Evolutionary conservation across 2,888 invertebrate species (phyloP), one percentile per base, ranked within the genome.

Genomic region (Parelbella ahira): DNA sequence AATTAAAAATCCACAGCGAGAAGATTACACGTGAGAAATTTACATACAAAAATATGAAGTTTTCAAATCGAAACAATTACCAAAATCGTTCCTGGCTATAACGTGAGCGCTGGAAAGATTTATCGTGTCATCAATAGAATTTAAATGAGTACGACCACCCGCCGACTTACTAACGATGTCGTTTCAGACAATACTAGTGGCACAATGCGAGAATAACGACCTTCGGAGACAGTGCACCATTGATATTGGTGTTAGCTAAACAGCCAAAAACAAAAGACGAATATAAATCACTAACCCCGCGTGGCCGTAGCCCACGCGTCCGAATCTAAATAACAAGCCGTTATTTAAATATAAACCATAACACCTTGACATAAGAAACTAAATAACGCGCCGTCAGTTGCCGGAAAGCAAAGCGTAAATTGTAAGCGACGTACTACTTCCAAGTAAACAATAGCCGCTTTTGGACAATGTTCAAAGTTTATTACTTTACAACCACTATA

Each of bases 181-280:
- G 64, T 84, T 73, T 59, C 63, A 62, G 61, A 86, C 84, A 86
- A 87, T 84, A 74, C 81, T 64, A 61, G 66, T 65, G 57, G 65
- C 67, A 86, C 83, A 82, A 84, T 86, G 76, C 82, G 73, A 78
- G 82, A 84, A 75, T 82, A 84, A 84, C 82, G 81, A 81, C 80
- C 69, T 71, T 77, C 73, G 67, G 58, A 75, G 72, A 67, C 71
- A 68, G 69, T 63, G 60, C 58, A 60, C 73, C 69, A 79, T 80
- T 79, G 81, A 80, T 76, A 77, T 76, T 63, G 63, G 65, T 62
- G 64, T 70, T 66, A 64, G 75, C 75, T 78, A 80, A 86, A 83
- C 75, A 83, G 65, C 68, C 81, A 84, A 84, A 86, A 87, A 86
- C 86, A 84, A 87, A 81, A 82, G 83, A 77, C 58, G 71, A 62